phyloP scores from a whole-genome alignment of 2,888 invertebrate species.

The Micropterix aruncella region DNA sequence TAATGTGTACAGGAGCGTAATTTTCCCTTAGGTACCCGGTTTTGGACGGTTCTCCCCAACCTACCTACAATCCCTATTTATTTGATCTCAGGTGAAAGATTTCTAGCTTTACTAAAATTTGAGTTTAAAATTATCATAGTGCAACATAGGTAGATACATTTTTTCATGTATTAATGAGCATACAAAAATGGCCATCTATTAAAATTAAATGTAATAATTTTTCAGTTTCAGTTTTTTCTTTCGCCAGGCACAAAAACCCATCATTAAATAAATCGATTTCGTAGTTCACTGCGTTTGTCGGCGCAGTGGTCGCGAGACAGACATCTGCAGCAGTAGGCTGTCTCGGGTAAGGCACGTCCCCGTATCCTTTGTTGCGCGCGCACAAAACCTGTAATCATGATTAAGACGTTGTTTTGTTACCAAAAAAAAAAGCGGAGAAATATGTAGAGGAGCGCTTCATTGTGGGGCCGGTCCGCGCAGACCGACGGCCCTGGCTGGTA shows the following conservation, averaged over 20 bases:
- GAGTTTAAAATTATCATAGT: too few relatives aligned
- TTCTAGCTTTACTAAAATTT: too few relatives aligned
- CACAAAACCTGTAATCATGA: background rate
- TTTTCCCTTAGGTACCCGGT: too few relatives aligned
- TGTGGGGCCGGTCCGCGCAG: background rate
- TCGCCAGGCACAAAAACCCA: too few relatives aligned
- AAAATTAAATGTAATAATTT: conserved; percentile 12
- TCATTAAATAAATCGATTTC: too few relatives aligned
- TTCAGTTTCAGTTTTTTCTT: conserved; percentile 8
- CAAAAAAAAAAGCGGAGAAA: background rate
- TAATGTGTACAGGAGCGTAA: too few relatives aligned
- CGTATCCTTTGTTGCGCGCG: background rate
- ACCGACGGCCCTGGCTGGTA: background rate
- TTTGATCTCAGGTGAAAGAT: too few relatives aligned
- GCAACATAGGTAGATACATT: conserved; percentile 2
- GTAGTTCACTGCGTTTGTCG: too few relatives aligned
- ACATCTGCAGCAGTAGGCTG: background rate
- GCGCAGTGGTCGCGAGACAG: too few relatives aligned
- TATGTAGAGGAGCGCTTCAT: background rate
- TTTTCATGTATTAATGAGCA: conserved; percentile 4
- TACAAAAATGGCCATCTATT: conserved; percentile 9
- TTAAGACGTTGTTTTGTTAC: background rate
- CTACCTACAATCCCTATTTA: too few relatives aligned
- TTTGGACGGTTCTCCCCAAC: too few relatives aligned
- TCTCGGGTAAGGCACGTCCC: background rate